Percentiles rank a stretch among this genome's conserved stretches.
Conservation (phyloP, 2,113 vertebrate species). For the Brienomyrus longianalis region DNA sequence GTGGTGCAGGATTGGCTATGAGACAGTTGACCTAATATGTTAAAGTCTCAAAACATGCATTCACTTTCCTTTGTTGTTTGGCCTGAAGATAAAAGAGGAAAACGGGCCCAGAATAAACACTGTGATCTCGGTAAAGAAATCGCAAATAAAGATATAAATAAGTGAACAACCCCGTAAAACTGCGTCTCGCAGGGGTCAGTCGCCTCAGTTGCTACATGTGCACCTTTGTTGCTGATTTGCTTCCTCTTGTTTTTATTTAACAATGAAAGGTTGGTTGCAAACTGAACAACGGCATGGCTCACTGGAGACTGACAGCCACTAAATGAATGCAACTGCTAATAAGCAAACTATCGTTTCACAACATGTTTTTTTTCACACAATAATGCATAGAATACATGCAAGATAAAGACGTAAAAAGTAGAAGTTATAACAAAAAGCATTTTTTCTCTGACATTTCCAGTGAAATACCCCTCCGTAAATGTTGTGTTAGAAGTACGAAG, state of each 20-base stretch:
- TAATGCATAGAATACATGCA: not conserved
- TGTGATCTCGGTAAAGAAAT: not conserved
- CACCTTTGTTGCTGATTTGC: not conserved
- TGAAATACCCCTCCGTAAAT: not conserved
- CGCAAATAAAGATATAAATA: not conserved
- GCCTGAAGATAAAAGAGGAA: not conserved
- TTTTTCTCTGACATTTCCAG: not conserved
- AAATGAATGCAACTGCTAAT: not conserved
- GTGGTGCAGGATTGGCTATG: not conserved
- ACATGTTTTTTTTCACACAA: not conserved
- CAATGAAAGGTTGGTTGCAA: not conserved
- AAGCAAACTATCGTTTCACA: not conserved
- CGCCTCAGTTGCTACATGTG: not conserved
- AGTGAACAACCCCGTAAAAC: not conserved
- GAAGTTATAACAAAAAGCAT: not conserved
- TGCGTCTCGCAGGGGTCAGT: not conserved
- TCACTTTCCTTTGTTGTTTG: not conserved
- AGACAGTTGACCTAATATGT: not conserved
- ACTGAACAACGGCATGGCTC: not conserved
- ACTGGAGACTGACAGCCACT: not conserved
- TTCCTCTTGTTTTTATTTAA: not conserved
- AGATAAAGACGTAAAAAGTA: not conserved
- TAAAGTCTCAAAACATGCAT: not conserved
- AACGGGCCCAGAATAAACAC: not conserved
- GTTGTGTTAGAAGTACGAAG: not conserved